Base-by-base conservation (phyloP, 2,797 vertebrate species). In the Pterois miles region DNA sequence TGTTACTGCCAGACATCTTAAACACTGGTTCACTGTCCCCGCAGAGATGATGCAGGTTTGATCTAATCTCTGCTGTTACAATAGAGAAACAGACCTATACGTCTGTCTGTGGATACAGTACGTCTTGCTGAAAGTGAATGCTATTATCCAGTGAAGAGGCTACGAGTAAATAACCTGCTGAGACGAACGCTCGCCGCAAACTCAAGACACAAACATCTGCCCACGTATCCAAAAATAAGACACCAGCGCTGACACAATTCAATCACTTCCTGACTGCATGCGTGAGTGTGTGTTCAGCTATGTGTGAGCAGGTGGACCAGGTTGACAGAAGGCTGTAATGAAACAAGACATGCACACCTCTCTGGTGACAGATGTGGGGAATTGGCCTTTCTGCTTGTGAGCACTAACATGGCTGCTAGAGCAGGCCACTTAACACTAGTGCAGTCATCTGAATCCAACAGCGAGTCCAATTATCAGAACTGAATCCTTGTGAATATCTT, bases 311-410 rank as follows among this genome's bases (percentile, higher is more conserved):
- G 73, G 77, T 86, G 74, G 56, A 80, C 7, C 43, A 2, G 58
- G 64, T 23, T 71, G 84, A 81, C 76, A 77, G 40, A 38, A 22
- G 48, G 63, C 58, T 43, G 63, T 64, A 82, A 88, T 87, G 78
- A 78, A 74, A 84, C 3, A 46, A 74, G 89, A 84, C 81, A 2
- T 29, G 69, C 13, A 66, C 67, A 43, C 54, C 72, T 74, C 71
- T 72, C 20, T 12, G 7, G 43, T 75, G 75, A 71, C 73, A 71
- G 80, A 77, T 60, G 59, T 34, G 2, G 65, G 80, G 59, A 69
- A 52, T 46, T 38, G 48, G 58, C 25, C 59, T 80, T 46, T 67
- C 31, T 23, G 13, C 59, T 56, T 38, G 64, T 18, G 65, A 69
- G 52, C 52, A n/a, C 58, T 31, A 71, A 65, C 52, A 14, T 22